These are phyloP conservation scores for Phalloptychus januarius DNA, from an alignment of 2,797 vertebrate genomes.

Conservation along the genomic window DNA sequence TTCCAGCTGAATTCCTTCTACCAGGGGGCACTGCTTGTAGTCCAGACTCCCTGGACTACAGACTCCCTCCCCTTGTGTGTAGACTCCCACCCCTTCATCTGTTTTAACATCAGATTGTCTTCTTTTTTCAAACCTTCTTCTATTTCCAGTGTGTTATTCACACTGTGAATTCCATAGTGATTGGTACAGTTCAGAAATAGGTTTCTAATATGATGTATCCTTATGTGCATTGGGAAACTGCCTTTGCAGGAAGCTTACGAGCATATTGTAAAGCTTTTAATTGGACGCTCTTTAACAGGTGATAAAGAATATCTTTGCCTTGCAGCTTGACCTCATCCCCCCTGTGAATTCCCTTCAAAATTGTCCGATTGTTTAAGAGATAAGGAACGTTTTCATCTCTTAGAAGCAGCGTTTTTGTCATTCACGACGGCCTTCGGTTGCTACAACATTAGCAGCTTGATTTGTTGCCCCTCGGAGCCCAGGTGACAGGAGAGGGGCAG, in stretches of 20 bases:
- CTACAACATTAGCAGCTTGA: constrained; percentile 69
- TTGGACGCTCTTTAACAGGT: neutral
- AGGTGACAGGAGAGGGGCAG: constrained; percentile 74
- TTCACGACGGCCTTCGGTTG: constrained; percentile 66
- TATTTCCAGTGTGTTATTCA: too few relatives aligned
- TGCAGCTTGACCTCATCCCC: neutral
- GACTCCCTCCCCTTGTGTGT: too few relatives aligned
- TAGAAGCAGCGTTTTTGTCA: constrained; percentile 56
- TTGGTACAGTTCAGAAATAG: too few relatives aligned
- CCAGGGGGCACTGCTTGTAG: too few relatives aligned
- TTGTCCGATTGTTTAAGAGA: constrained; percentile 43
- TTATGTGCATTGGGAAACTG: neutral
- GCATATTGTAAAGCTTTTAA: neutral
- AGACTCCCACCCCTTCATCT: too few relatives aligned
- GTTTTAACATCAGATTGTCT: too few relatives aligned
- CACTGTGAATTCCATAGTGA: too few relatives aligned
- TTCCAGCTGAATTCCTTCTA: too few relatives aligned
- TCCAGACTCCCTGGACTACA: too few relatives aligned
- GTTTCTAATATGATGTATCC: too few relatives aligned
- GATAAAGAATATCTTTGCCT: neutral
- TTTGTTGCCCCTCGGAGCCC: constrained; percentile 74
- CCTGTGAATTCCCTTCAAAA: neutral
- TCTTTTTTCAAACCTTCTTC: too few relatives aligned
- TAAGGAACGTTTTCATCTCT: constrained; percentile 36
- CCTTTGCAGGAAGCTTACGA: neutral